Percentiles rank a stretch among this genome's conserved stretches.
These are phyloP conservation scores for Eupithecia subfuscata DNA, from an alignment of 2,888 invertebrate species.

Conservation along the genomic window DNA sequence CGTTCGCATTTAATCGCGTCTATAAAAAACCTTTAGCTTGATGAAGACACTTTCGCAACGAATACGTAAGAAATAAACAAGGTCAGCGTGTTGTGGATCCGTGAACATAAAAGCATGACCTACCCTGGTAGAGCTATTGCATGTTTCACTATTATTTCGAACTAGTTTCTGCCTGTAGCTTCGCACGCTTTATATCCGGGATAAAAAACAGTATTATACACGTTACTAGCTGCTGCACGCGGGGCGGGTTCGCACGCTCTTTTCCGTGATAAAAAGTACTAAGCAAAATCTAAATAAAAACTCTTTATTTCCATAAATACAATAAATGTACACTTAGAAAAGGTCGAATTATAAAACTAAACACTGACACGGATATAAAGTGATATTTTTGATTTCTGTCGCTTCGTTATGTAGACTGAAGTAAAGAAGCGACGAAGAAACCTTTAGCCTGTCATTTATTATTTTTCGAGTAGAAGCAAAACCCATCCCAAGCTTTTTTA, in stretches of 20 bases:
- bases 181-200: not conserved
- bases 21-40: not conserved
- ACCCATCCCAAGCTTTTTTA: too few relatives aligned
- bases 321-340: too few relatives aligned
- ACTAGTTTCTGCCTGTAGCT: not conserved
- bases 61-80: slow-evolving; percentile 6
- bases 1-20: not conserved
- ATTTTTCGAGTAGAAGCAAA: too few relatives aligned
- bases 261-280: not conserved
- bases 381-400: too few relatives aligned
- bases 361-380: too few relatives aligned
- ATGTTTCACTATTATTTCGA: not conserved
- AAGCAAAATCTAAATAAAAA: too few relatives aligned
- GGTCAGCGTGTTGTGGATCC: not conserved
- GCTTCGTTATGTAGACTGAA: too few relatives aligned
- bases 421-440: too few relatives aligned
- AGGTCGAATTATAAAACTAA: too few relatives aligned
- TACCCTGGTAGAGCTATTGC: slow-evolving; percentile 2
- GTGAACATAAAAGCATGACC: slow-evolving; percentile 2
- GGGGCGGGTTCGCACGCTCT: not conserved
- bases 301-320: too few relatives aligned
- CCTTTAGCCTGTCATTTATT: too few relatives aligned
- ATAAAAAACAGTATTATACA: not conserved
- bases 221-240: not conserved
- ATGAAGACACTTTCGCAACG: not conserved